Evolutionary conservation across 2,797 vertebrate species (phyloP), one percentile per base, ranked within the genome.

Genomic region (Amphiprion clarkii): DNA sequence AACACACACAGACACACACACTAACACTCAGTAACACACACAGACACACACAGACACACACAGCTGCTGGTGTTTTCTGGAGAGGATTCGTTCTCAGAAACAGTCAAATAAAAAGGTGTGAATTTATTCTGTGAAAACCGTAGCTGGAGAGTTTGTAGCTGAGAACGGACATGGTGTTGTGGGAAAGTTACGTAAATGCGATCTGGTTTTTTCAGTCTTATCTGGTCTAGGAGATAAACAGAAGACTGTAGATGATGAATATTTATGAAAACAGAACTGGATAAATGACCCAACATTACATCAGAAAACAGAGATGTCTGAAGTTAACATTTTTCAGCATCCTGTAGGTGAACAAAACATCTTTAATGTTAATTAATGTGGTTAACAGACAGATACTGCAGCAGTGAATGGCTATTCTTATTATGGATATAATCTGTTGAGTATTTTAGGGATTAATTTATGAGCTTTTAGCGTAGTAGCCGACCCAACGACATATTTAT

Each of bases 121-220:
- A 88, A 58, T 68, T 49, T 56, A 42, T 58, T 33, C 17, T n/a
- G 6, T 33, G 27, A 23, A 5, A 58, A 25, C 55, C 71, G 53
- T 66, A 27, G 78, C 64, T 16, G 1, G 7, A 39, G 46, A 49
- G 64, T 80, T 69, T 58, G n/a, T 8, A 33, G 6, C 16, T 44
- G 42, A 40, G n/a, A 56, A 53, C 4, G 14, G 46, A 8, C 6
- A 3, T 27, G 53, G 44, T 40, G n/a, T 29, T 25, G 10, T 65
- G 29, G 67, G 53, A 60, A 77, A 74, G 62, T 78, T 83, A 78
- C 66, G 54, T 51, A 78, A 82, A 81, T 51, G 40, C 70, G 62
- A 67, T 73, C 81, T 84, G 31, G 31, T 2, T 82, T 85, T 76
- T 46, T 48, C 2, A 27, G 9, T 56, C 39, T 59, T 21, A 19